phyloP scores from a whole-genome alignment of 2,113 vertebrate genomes.

The Corvus cornix region DNA sequence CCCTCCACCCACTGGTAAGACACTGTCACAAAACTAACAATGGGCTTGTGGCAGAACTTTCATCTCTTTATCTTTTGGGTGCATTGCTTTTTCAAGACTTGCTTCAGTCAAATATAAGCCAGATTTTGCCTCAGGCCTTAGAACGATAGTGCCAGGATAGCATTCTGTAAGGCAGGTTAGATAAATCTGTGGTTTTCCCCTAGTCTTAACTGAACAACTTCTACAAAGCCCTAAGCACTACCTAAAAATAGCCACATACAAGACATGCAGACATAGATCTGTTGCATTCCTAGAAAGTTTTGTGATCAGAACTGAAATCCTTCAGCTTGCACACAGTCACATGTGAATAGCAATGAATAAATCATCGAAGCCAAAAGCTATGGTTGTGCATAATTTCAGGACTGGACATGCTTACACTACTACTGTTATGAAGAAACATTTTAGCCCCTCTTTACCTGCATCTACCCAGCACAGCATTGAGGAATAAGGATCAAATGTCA shows the following conservation, averaged over 20 bases:
- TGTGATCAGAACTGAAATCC: background rate
- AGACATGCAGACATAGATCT: background rate
- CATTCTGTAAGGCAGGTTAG: background rate
- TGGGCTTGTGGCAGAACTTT: background rate
- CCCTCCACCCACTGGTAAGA: background rate
- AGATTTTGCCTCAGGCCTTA: background rate
- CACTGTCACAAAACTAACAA: background rate
- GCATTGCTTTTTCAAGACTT: background rate
- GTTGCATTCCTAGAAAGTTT: background rate
- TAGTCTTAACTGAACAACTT: background rate
- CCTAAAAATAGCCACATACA: background rate
- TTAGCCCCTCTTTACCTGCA: constrained; percentile 79
- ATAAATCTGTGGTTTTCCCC: background rate
- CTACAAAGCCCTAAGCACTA: background rate
- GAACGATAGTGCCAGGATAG: background rate
- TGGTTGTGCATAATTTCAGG: background rate
- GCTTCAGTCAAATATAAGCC: background rate
- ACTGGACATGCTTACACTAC: background rate
- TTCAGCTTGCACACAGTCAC: background rate
- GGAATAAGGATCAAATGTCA: constrained; percentile 85
- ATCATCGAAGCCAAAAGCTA: background rate
- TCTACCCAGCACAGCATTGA: constrained; percentile 92
- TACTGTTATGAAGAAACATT: background rate
- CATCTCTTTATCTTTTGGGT: background rate
- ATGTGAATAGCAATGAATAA: background rate